phyloP scores from a whole-genome alignment of 2,113 vertebrate species.

The Rostratula benghalensis region DNA sequence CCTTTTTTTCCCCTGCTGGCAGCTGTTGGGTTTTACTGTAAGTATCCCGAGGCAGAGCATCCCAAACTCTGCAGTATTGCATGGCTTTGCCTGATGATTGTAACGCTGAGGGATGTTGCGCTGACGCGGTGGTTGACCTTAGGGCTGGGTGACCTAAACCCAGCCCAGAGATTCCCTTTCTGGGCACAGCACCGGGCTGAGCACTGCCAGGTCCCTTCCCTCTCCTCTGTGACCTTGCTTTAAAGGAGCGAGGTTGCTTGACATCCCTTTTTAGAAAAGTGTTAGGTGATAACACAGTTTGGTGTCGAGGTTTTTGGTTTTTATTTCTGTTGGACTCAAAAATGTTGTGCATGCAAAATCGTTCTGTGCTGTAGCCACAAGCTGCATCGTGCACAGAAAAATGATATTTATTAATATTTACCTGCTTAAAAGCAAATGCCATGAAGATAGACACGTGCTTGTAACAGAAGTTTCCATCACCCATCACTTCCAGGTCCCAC shows the following conservation, averaged over 20 bases:
- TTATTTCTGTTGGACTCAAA: neutral
- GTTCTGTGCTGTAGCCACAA: neutral
- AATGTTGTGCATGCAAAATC: neutral
- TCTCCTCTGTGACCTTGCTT: neutral
- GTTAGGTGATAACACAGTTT: neutral
- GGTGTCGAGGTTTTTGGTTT: neutral
- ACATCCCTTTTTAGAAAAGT: neutral
- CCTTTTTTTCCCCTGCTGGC: slow-evolving; percentile 64
- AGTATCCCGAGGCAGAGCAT: slow-evolving; percentile 75
- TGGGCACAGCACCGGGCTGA: neutral
- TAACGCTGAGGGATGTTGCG: neutral
- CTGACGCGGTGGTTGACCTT: neutral
- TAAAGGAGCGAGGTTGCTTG: neutral
- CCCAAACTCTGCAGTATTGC: slow-evolving; percentile 29
- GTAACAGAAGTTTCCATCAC: neutral
- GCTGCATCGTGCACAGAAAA: neutral
- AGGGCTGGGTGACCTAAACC: neutral
- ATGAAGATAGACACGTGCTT: neutral
- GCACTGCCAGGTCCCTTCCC: neutral
- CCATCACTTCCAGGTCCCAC: neutral
- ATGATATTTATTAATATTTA: neutral
- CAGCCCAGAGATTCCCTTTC: neutral
- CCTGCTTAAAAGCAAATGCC: neutral
- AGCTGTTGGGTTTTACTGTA: slow-evolving; percentile 94
- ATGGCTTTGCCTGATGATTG: slow-evolving; percentile 43